Conservation (phyloP, 2,888 invertebrate species). For the Synergus umbraculus region DNA sequence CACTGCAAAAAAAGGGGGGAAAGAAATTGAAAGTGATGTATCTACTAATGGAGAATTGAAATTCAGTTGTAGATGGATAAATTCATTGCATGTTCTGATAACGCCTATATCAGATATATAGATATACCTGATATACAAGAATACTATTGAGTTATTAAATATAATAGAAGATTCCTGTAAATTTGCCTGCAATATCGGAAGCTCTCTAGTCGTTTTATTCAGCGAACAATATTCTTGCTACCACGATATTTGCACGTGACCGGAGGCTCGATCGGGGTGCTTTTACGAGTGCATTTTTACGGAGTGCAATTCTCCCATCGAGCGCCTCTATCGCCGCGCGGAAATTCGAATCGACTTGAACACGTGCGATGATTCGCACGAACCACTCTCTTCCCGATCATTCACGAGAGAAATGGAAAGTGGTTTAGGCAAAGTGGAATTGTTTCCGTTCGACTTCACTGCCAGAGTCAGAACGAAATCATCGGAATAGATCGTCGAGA, state of each 20-base stretch:
- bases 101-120: background rate
- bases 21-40: background rate
- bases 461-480: slow-evolving; percentile 26
- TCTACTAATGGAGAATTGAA: background rate
- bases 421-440: slow-evolving; percentile 45
- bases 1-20: no score
- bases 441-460: slow-evolving; percentile 44
- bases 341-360: slow-evolving; percentile 58
- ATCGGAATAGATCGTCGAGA: slow-evolving; percentile 33
- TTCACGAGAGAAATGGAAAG: slow-evolving; percentile 57
- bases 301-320: slow-evolving; percentile 49
- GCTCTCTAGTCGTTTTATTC: slow-evolving; percentile 44
- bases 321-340: slow-evolving; percentile 55
- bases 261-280: slow-evolving; percentile 51
- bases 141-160: background rate
- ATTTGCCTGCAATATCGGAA: slow-evolving; percentile 37
- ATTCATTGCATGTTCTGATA: background rate
- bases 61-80: background rate
- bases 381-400: slow-evolving; percentile 42
- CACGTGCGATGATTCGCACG: slow-evolving; percentile 60
- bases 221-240: slow-evolving; percentile 52
- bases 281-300: slow-evolving; percentile 60
- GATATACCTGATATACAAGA: background rate
- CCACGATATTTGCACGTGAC: slow-evolving; percentile 58
- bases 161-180: slow-evolving; percentile 27